Evolutionary conservation across 1,140 invertebrate species (phyloP).

Genomic region (Diabrotica virgifera): DNA sequence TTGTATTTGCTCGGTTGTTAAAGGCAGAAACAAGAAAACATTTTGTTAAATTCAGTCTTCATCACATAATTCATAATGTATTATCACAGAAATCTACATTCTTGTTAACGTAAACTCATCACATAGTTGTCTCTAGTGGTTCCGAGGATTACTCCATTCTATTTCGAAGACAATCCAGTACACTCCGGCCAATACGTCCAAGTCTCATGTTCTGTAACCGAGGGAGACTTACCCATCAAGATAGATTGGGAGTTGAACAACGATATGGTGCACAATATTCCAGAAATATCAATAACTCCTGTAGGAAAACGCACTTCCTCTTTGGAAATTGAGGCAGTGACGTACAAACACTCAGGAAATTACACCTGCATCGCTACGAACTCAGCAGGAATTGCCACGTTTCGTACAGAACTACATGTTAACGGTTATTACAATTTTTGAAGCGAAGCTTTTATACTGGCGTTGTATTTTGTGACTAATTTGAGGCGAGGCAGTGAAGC

Average conservation of each 20-base stretch:
- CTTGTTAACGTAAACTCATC: background rate
- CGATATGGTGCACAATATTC: conserved; percentile 47
- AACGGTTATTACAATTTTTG: conserved; percentile 31
- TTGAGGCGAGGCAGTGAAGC: no score
- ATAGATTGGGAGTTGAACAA: conserved; percentile 67
- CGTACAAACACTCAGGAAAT: conserved; percentile 62
- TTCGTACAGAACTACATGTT: conserved; percentile 34
- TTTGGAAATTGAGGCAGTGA: conserved; percentile 69
- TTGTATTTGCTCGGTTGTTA: no score
- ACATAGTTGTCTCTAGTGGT: conserved; percentile 49
- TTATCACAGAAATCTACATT: no score
- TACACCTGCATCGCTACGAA: conserved; percentile 68
- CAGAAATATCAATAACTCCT: conserved; percentile 52
- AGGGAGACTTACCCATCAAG: conserved; percentile 66
- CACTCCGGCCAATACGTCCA: conserved; percentile 70
- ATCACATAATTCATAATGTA: no score
- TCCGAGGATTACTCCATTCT: conserved; percentile 66
- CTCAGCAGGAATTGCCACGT: conserved; percentile 57
- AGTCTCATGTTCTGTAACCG: conserved; percentile 68
- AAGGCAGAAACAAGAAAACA: no score
- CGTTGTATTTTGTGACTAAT: no score
- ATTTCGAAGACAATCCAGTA: conserved; percentile 63
- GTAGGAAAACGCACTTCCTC: conserved; percentile 45
- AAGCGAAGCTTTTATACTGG: no score
- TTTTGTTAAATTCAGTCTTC: no score